These are phyloP conservation scores for Elephas maximus DNA, from an alignment of 2,113 vertebrate species.

Conservation along the genomic window DNA sequence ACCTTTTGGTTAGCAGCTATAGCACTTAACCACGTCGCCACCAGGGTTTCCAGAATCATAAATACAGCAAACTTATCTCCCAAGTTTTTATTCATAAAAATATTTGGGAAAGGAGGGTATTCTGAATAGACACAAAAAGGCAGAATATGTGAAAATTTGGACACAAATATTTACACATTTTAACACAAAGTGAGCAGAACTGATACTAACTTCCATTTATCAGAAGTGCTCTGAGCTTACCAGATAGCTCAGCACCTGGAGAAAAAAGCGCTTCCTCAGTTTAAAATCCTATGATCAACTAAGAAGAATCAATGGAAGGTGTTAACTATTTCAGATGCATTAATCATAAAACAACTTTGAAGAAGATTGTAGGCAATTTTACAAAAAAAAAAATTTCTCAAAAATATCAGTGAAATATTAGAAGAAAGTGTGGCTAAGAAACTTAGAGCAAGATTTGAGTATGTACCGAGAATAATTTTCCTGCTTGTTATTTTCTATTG, in stretches of 20 bases:
- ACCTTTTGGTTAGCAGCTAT: too few species aligned
- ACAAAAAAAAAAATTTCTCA: slow-evolving; percentile 40
- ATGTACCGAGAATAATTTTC: too few species aligned
- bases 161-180: not conserved
- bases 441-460: not conserved
- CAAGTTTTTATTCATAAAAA: slow-evolving; percentile 19
- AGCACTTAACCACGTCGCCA: too few species aligned
- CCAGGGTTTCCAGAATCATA: not conserved
- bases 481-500: too few species aligned
- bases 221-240: not conserved
- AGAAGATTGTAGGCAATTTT: slow-evolving; percentile 31
- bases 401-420: not conserved
- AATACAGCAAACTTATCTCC: not conserved
- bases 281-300: not conserved
- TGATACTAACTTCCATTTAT: not conserved
- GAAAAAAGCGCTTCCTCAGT: not conserved
- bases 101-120: slow-evolving; percentile 5
- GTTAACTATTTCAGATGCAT: slow-evolving; percentile 32
- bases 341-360: slow-evolving; percentile 6
- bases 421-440: not conserved
- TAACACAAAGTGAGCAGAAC: slow-evolving; percentile 3
- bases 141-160: not conserved
- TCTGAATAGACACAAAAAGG: not conserved
- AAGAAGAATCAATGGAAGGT: not conserved
- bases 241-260: not conserved